These are phyloP conservation scores for Tachysurus vachellii DNA, from an alignment of 2,113 vertebrate genomes.

Conservation along the genomic window DNA sequence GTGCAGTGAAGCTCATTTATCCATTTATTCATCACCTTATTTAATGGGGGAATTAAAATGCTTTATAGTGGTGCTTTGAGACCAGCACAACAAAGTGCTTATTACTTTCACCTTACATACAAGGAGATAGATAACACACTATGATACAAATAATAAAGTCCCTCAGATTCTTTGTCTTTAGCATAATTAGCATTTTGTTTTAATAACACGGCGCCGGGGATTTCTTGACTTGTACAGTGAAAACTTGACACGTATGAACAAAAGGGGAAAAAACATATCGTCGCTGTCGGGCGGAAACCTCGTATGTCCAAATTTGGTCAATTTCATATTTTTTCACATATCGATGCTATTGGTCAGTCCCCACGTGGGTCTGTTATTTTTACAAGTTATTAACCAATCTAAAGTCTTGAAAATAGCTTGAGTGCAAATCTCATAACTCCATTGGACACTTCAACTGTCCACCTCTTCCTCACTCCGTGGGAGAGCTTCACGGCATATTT, in stretches of 20 bases:
- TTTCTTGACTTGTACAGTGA: background rate
- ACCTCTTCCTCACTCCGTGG: too few relatives aligned
- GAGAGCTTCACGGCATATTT: too few relatives aligned
- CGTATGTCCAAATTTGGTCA: too few relatives aligned
- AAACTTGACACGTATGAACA: background rate
- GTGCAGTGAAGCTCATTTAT: constrained; percentile 60
- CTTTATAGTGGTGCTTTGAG: constrained; percentile 63
- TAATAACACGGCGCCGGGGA: background rate
- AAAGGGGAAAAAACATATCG: background rate
- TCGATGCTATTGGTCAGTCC: too few relatives aligned
- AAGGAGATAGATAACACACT: background rate
- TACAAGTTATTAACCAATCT: too few relatives aligned
- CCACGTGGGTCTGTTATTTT: too few relatives aligned
- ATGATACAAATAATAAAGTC: background rate
- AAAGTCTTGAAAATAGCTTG: too few relatives aligned
- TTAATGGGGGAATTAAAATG: constrained; percentile 63
- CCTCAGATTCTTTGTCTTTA: background rate
- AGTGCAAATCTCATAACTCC: too few relatives aligned
- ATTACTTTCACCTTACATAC: constrained; percentile 27
- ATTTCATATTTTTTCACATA: too few relatives aligned
- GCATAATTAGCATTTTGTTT: background rate
- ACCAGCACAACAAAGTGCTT: constrained; percentile 43
- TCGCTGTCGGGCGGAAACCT: too few relatives aligned
- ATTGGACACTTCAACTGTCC: too few relatives aligned
- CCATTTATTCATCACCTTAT: constrained; percentile 74